Evolutionary conservation across 1,140 invertebrate genomes (phyloP).

Genomic region (Drosophila quadrilineata): DNA sequence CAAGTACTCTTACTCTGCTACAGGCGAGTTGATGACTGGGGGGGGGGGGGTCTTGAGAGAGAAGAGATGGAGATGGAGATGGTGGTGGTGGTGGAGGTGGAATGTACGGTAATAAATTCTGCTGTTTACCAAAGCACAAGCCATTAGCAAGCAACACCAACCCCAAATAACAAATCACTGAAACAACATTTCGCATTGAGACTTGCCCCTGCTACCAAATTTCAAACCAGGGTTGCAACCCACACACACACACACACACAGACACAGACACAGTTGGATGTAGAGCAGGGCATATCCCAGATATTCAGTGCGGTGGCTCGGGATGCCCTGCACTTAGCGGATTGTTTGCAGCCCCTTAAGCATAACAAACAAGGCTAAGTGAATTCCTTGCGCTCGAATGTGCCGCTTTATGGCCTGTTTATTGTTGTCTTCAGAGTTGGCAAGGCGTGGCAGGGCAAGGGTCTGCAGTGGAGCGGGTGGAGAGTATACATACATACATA

Average conservation of each 20-base stretch:
- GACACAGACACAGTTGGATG: not conserved
- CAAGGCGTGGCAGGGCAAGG: constrained; percentile 8
- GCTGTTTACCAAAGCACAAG: constrained; percentile 79
- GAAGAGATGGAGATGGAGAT: not conserved
- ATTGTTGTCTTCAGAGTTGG: constrained; percentile 59
- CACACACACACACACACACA: too few relatives aligned
- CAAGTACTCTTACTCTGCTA: too few relatives aligned
- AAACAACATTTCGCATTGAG: constrained; percentile 67
- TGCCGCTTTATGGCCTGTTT: constrained; percentile 77
- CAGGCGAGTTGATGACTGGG: too few relatives aligned
- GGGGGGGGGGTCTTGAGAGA: too few relatives aligned
- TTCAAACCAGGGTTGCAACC: too few relatives aligned
- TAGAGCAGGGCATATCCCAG: not conserved
- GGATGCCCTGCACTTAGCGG: constrained; percentile 65
- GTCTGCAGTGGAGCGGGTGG: not conserved
- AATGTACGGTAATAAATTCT: constrained; percentile 66
- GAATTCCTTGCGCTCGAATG: constrained; percentile 77
- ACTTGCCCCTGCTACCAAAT: too few relatives aligned
- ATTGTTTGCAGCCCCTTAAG: constrained; percentile 80
- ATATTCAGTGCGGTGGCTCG: not conserved
- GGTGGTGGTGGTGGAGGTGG: not conserved
- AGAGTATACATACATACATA: not conserved
- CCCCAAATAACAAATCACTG: constrained; percentile 77
- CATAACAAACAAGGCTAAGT: constrained; percentile 81
- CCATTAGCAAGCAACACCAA: constrained; percentile 79